Conservation (phyloP, 1,140 invertebrate genomes). For the Heliconius hermathena region DNA sequence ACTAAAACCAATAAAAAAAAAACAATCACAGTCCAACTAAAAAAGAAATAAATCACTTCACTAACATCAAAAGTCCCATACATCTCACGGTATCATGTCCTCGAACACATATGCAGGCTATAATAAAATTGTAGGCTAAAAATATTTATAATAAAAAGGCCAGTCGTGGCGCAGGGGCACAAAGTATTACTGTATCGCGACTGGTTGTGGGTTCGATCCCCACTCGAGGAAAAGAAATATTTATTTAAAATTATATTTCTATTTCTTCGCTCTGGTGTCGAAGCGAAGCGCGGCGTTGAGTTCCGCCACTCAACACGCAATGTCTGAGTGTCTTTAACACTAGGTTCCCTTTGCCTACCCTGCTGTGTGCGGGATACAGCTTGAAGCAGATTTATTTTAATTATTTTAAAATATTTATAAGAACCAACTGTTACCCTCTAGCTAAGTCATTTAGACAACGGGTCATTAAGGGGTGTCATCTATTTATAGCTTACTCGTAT, state of each 20-base stretch:
- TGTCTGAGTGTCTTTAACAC: no score
- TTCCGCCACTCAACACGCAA: no score
- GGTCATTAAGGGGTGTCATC: constrained; percentile 64
- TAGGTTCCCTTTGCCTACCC: no score
- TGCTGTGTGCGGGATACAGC: no score
- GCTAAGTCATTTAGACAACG: constrained; percentile 55
- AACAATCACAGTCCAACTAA: background rate
- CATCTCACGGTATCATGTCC: constrained; percentile 31
- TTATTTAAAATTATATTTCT: no score
- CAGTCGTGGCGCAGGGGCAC: no score
- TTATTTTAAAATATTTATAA: constrained; percentile 54
- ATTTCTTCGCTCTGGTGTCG: no score
- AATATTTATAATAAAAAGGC: constrained; percentile 49
- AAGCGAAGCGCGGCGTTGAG: no score
- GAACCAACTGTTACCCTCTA: constrained; percentile 50
- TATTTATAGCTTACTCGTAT: constrained; percentile 68
- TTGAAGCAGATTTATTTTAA: no score
- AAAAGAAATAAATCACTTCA: constrained; percentile 2
- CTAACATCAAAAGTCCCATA: constrained; percentile 17
- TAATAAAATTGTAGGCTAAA: constrained; percentile 49
- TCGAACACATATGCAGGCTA: constrained; percentile 38
- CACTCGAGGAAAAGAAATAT: no score
- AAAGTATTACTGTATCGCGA: no score
- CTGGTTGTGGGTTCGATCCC: no score
- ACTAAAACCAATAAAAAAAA: background rate